A percentile compares a stretch with the other conserved stretches of the same genome.
Evolutionary conservation across 2,797 vertebrate species (phyloP).

Genomic region (Thaleichthys pacificus): DNA sequence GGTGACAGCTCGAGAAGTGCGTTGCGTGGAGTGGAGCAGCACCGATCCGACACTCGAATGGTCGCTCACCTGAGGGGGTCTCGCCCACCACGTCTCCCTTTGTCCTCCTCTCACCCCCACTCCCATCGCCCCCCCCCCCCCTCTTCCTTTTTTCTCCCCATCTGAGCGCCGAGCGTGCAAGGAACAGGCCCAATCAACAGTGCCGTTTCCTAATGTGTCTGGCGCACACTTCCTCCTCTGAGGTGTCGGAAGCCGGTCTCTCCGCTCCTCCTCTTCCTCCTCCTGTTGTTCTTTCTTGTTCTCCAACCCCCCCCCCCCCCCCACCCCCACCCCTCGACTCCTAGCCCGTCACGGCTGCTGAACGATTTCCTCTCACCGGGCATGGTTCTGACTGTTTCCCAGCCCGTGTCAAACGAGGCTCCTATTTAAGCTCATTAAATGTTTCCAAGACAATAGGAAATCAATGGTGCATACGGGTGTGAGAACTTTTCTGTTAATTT

Average conservation of each 20-base stretch:
- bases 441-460: slow-evolving; percentile 83
- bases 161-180: slow-evolving; percentile 37
- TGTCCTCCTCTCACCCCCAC: not conserved
- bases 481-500: slow-evolving; percentile 77
- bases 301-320: not conserved
- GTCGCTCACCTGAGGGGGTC: not conserved
- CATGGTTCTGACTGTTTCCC: slow-evolving; percentile 64
- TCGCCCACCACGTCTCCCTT: slow-evolving; percentile 11
- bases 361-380: slow-evolving; percentile 73
- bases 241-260: slow-evolving; percentile 37
- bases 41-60: not conserved
- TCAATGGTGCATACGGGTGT: slow-evolving; percentile 78
- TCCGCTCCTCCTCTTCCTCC: not conserved
- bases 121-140: not conserved
- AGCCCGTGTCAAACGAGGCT: slow-evolving; percentile 74
- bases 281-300: slow-evolving; percentile 28
- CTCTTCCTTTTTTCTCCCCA: slow-evolving; percentile 28
- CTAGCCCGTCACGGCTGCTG: slow-evolving; percentile 61
- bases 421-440: slow-evolving; percentile 83
- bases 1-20: not conserved
- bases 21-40: too few relatives aligned
- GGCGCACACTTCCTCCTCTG: slow-evolving; percentile 54
- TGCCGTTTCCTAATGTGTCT: slow-evolving; percentile 64
- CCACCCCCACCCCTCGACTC: slow-evolving; percentile 37
- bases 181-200: slow-evolving; percentile 39